Percentiles rank a stretch among this genome's conserved stretches.
Conservation (phyloP, 2,797 vertebrate genomes). For the Microchirus variegatus region DNA sequence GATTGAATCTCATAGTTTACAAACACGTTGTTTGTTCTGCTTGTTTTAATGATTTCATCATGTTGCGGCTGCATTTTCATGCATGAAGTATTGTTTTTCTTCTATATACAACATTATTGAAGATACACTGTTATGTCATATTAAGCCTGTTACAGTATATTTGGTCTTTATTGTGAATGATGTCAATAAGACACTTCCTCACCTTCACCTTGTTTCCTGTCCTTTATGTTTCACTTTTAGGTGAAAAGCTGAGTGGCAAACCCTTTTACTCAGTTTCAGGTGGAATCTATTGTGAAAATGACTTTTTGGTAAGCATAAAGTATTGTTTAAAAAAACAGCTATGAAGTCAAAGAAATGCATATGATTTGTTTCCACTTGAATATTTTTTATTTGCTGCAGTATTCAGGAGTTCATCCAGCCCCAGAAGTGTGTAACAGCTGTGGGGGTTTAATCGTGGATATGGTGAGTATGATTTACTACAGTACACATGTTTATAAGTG, state of each 20-base stretch:
- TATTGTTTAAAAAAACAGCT: accelerated
- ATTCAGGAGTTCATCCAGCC: constrained; percentile 89
- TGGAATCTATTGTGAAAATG: constrained; percentile 71
- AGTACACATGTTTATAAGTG: neutral
- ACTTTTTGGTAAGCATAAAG: constrained; percentile 69
- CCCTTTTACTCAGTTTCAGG: constrained; percentile 69
- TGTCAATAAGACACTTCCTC: too few relatives aligned
- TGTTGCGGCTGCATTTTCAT: too few relatives aligned
- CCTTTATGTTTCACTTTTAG: constrained; percentile 31
- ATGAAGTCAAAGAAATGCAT: neutral
- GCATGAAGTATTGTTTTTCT: too few relatives aligned
- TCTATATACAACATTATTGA: too few relatives aligned
- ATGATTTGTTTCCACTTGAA: too few relatives aligned
- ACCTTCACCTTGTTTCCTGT: neutral
- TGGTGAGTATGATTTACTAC: constrained; percentile 77
- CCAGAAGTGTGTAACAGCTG: constrained; percentile 89
- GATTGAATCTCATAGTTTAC: too few relatives aligned
- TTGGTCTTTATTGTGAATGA: too few relatives aligned
- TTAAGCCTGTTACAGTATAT: neutral
- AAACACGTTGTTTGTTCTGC: too few relatives aligned
- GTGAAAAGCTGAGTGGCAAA: constrained; percentile 57
- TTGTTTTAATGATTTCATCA: too few relatives aligned
- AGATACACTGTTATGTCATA: neutral
- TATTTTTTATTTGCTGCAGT: constrained; percentile 68
- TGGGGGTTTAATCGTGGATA: constrained; percentile 88